Conservation (phyloP, 2,797 vertebrate species). For the Poecilia velifera region DNA sequence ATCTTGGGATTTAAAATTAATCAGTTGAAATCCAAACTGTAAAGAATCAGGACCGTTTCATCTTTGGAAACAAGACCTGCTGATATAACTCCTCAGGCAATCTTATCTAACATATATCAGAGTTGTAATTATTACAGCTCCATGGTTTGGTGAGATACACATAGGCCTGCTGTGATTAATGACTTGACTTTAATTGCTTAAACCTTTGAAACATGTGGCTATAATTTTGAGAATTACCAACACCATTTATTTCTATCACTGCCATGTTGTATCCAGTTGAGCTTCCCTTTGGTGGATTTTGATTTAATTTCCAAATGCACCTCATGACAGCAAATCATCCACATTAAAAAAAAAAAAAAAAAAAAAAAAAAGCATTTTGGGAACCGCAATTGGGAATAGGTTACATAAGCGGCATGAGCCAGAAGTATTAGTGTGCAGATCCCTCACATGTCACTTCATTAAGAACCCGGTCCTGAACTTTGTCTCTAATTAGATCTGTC, state of each 20-base stretch:
- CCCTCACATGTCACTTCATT: slow-evolving; percentile 53
- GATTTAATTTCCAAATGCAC: slow-evolving; percentile 26
- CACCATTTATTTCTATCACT: neutral
- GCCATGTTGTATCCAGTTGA: slow-evolving; percentile 19
- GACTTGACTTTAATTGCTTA: slow-evolving; percentile 46
- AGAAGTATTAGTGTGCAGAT: slow-evolving; percentile 50
- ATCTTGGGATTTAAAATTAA: neutral
- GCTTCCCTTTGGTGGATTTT: slow-evolving; percentile 11
- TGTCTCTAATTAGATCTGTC: slow-evolving; percentile 74
- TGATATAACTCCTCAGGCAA: slow-evolving; percentile 29
- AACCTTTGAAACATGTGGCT: slow-evolving; percentile 26
- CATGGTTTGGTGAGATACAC: slow-evolving; percentile 61
- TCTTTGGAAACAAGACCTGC: slow-evolving; percentile 35
- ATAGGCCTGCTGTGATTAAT: slow-evolving; percentile 53
- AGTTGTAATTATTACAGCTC: slow-evolving; percentile 42
- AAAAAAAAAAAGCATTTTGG: slow-evolving; percentile 29
- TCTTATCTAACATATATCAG: slow-evolving; percentile 36
- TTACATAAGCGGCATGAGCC: slow-evolving; percentile 51
- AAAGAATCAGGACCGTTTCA: slow-evolving; percentile 38
- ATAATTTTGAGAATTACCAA: slow-evolving; percentile 4
- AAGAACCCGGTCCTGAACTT: slow-evolving; percentile 43
- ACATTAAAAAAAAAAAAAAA: slow-evolving; percentile 11
- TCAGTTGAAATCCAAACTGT: slow-evolving; percentile 21
- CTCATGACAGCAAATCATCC: slow-evolving; percentile 31
- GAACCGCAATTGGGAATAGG: slow-evolving; percentile 34